phyloP scores from a whole-genome alignment of 53 echinoderm and acorn worm species.

The Apostichopus leukothele region DNA sequence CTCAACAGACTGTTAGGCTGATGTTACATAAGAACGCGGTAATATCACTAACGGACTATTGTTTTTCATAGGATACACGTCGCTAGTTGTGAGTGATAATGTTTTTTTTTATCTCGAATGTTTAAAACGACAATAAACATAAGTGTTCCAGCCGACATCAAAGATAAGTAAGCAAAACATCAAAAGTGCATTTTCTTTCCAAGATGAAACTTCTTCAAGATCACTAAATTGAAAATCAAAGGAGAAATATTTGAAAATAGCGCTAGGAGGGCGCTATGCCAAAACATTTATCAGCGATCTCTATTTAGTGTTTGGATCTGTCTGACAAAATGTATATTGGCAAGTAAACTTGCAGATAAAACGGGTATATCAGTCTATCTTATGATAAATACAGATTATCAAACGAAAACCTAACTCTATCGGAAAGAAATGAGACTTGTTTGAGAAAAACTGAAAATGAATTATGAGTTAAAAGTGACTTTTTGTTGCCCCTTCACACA shows the following conservation, averaged over 20 bases:
- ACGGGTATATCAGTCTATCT: no score
- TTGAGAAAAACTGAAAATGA: no score
- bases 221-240: neutral
- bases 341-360: no score
- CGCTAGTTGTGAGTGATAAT: neutral
- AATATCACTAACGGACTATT: neutral
- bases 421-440: no score
- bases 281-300: neutral
- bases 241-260: conserved; percentile 21
- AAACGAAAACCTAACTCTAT: no score
- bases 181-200: neutral
- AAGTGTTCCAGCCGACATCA: neutral
- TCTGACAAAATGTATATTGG: no score
- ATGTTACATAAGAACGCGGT: neutral
- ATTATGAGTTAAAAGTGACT: no score
- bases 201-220: neutral
- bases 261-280: conserved; percentile 7
- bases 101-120: neutral
- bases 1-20: neutral
- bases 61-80: neutral
- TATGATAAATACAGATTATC: no score
- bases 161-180: neutral
- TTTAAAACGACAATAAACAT: neutral
- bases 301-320: no score
- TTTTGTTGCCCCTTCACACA: no score